Evolutionary conservation across 2,888 invertebrate genomes (phyloP), one percentile per base, ranked within the genome.

Genomic region (Netelia fuscicornis): DNA sequence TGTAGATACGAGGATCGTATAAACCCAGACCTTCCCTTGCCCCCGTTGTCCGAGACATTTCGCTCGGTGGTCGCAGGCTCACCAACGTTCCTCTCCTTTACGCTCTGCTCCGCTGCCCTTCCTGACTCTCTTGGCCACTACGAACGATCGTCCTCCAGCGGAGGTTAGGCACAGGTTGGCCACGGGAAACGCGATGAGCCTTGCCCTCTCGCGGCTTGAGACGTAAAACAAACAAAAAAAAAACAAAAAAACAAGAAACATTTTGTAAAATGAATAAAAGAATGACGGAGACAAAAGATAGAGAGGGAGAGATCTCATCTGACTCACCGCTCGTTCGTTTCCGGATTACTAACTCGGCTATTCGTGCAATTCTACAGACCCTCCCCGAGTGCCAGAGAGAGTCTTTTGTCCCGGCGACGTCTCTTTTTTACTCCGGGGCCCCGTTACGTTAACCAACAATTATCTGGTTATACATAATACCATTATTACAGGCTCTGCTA

Each of bases 51-150:
- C 64, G 52, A 42, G 44, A 54, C 56, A 80, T 79, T 79, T 79
- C 54, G 25, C 64, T 42, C 64, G 56, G 25, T 6, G 37, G 37
- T 37, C 37, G 37, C 37, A 37, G 48, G 60, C 30, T 70, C 68
- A 42, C 52, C 52, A n/a, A 74, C 64, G 67, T 68, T 74, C 64
- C 54, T 65, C 71, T 68, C 77, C 74, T 56, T 79, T 79, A 60
- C 30, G 54, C 74, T 79, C 25, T 44, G 79, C 75, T 80, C 75
- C 13, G 75, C 64, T 77, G 72, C 68, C 72, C 74, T 85, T 74
- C 78, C 70, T 71, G 75, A 70, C 76, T 74, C 23, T 37, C 9
- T 58, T 78, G 56, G 58, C 60, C 60, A 37, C 13, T 25, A 44
- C 20, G 60, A 68, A 60, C 20, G 37, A 37, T 37, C 37, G 37